Conservation (phyloP, 2,888 invertebrate species). For the Disparrhopalites patrizii region DNA sequence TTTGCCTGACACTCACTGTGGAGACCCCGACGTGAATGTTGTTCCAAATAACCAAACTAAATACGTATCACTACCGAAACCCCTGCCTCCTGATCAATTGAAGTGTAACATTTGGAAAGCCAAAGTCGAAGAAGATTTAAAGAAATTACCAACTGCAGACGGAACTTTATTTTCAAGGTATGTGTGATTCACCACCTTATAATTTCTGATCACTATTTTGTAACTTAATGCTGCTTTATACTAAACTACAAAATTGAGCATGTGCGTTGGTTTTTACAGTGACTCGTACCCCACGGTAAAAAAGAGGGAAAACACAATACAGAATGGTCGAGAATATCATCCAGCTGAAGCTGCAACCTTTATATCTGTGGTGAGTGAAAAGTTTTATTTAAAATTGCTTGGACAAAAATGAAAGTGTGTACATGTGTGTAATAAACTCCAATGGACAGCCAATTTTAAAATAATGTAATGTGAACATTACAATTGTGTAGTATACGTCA, state of each 20-base stretch:
- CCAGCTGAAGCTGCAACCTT: conserved; percentile 59
- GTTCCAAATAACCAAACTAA: conserved; percentile 54
- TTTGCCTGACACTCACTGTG: conserved; percentile 30
- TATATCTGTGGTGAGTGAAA: conserved; percentile 71
- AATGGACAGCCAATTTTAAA: no score
- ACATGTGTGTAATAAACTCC: no score
- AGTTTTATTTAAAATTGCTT: no score
- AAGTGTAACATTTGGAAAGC: conserved; percentile 95
- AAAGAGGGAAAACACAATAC: conserved; percentile 45
- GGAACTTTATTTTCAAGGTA: conserved; percentile 20
- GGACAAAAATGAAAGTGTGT: no score
- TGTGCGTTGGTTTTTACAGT: conserved; percentile 24
- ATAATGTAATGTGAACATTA: no score
- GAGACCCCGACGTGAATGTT: conserved; percentile 51
- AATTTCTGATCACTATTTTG: conserved; percentile 13
- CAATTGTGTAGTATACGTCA: no score
- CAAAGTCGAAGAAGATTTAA: conserved; percentile 63
- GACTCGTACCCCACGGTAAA: conserved; percentile 44
- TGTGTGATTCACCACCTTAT: background rate
- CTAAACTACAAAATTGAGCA: background rate
- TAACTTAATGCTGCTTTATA: background rate
- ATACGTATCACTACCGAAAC: conserved; percentile 52
- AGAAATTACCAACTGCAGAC: conserved; percentile 50
- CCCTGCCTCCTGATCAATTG: conserved; percentile 81
- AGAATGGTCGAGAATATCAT: conserved; percentile 42